Base-by-base conservation (phyloP, 2,797 vertebrate species). In the Neopelma chrysocephalum region DNA sequence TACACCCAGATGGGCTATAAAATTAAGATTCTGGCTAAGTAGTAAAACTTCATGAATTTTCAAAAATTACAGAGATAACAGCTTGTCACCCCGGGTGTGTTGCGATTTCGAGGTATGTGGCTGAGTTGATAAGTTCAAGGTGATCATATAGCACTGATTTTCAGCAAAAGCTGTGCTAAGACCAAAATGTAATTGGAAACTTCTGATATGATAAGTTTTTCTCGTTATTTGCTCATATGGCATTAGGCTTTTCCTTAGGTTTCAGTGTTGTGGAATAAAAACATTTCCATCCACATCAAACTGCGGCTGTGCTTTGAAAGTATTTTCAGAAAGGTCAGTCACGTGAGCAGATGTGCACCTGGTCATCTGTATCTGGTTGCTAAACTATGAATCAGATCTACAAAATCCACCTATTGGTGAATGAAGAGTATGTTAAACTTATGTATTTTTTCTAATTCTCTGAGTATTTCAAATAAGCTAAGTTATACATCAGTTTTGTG, bases 91-190 rank as follows among this genome's bases (percentile, higher is more conserved):
- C 8, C 9, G 42, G 5, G 2, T 53, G 23, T 72, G 21, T 43
- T 73, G 14, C 61, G 40, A 12, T 62, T 84, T 69, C 10, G 12
- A 43, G 19, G 71, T 42, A 27, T 0, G 0, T 58, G 27, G 32
- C 38, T 81, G 53, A 61, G 36, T 15, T 34, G 27, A 4, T 36
- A 48, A 51, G 25, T 34, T 23, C 25, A 13, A 50, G 57, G 5
- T 57, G 11, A 29, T 82, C 23, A 31, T 12, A 20, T 32, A 22
- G 19, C 31, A 17, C 47, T 45, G 26, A 17, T 53, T 71, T 88
- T 42, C 79, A 88, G 26, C 42, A 69, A 64, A 70, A 88, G 9
- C 34, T 10, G 3, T 42, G 38, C 27, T 60, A 36, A 60, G 50
- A 60, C 20, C 31, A 29, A 2, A 0, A 12, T 20, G 22, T 47